phyloP scores from a whole-genome alignment of 2,888 invertebrate species.

The Ceramica pisi region DNA sequence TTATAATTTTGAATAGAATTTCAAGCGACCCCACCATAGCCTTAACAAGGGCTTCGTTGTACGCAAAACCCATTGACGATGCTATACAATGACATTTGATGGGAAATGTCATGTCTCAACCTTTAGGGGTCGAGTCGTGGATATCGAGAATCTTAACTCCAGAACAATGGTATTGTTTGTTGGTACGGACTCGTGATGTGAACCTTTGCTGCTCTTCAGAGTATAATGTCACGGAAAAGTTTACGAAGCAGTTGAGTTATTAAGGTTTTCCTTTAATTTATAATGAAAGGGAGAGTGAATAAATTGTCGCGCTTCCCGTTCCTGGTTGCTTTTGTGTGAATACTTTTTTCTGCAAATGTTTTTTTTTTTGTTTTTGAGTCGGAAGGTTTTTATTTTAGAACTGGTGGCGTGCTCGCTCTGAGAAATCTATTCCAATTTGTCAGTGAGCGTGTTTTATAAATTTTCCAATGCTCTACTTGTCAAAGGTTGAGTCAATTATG shows the following conservation, averaged over 20 bases:
- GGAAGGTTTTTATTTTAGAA: neutral
- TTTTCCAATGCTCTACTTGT: conserved; percentile 16
- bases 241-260: conserved; percentile 43
- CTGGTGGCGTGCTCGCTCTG: neutral
- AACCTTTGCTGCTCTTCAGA: conserved; percentile 26
- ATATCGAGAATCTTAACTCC: conserved; percentile 63
- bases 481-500: conserved; percentile 33
- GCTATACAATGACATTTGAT: conserved; percentile 65
- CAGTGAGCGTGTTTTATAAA: conserved; percentile 7
- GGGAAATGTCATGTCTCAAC: conserved; percentile 69
- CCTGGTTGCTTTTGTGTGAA: conserved; percentile 37
- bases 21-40: conserved; percentile 3
- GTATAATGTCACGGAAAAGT: conserved; percentile 37
- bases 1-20: conserved; percentile 10
- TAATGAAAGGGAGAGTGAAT: conserved; percentile 34
- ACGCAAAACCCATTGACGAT: conserved; percentile 53
- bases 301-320: conserved; percentile 33
- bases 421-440: conserved; percentile 20
- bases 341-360: conserved; percentile 2
- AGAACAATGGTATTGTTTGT: conserved; percentile 71
- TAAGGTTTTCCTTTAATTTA: conserved; percentile 41
- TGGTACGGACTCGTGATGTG: conserved; percentile 36
- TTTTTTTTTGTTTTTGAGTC: neutral
- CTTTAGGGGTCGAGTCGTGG: conserved; percentile 65
- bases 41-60: conserved; percentile 11